Conservation (phyloP, 2,888 invertebrate species). For the Pyralis farinalis region DNA sequence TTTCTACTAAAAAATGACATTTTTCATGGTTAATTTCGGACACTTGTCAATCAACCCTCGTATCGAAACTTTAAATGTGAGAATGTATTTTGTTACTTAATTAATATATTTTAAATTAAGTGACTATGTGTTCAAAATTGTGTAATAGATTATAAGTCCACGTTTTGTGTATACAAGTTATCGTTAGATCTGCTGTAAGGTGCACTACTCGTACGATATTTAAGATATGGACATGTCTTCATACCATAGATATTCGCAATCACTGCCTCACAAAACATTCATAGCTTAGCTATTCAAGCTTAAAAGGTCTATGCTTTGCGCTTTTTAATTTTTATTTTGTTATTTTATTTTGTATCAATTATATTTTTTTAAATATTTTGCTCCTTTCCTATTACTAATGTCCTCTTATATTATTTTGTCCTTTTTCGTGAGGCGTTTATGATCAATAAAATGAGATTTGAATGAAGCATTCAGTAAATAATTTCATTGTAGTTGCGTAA, state of each 20-base stretch:
- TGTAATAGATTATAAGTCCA: constrained; percentile 21
- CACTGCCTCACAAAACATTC: constrained; percentile 81
- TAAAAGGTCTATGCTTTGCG: constrained; percentile 70
- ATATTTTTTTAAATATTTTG: constrained; percentile 37
- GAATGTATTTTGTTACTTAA: constrained; percentile 5
- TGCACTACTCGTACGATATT: constrained; percentile 14
- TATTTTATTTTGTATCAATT: constrained; percentile 44
- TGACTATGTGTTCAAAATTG: constrained; percentile 13
- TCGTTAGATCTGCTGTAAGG: constrained; percentile 26
- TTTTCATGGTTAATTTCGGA: no score
- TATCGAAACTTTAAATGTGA: constrained; percentile 1
- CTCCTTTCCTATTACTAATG: constrained; percentile 56
- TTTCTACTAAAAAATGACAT: no score
- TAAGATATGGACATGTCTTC: constrained; percentile 21
- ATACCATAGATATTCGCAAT: constrained; percentile 67
- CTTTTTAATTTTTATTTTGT: constrained; percentile 65
- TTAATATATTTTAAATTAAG: background rate
- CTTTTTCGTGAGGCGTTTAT: constrained; percentile 42
- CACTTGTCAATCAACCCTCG: no score
- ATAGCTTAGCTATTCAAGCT: constrained; percentile 75
- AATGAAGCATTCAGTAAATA: constrained; percentile 26
- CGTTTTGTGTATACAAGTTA: constrained; percentile 17
- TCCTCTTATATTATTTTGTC: constrained; percentile 42
- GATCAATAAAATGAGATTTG: constrained; percentile 22
- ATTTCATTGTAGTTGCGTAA: constrained; percentile 14